Evolutionary conservation across 2,113 vertebrate species (phyloP), one percentile per base, ranked within the genome.

Genomic region (Calidris pygmaea): DNA sequence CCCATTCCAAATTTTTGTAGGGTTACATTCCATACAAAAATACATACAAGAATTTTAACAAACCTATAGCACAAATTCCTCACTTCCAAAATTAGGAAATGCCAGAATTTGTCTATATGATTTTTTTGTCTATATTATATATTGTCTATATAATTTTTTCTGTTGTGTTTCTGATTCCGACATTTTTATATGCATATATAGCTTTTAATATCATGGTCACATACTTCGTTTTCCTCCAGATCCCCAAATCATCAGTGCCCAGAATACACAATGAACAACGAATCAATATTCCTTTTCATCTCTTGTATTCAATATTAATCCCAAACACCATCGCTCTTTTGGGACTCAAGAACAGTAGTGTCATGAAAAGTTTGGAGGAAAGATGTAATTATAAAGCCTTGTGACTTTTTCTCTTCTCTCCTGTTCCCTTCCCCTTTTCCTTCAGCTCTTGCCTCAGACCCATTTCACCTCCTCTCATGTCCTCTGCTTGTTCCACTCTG

Each of bases 201-300:
- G 39, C 10, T 73, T 83, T 93, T 82, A 83, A 66, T 60, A 86
- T 43, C 53, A 56, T 13, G 12, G 67, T 80, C 72, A 83, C 67
- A 80, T 60, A 76, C 23, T 68, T 75, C 2, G 16, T 92, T 92
- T 93, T 83, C 75, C 72, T 76, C 68, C 43, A 63, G 74, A 87
- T 92, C 41, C 17, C 62, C 66, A 92, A 88, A 83, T 75, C 71
- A 47, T 47, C 62, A 60, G 48, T 83, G 67, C 20, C 34, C 55
- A 86, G 89, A 96, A 94, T 76, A 88, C 30, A 23, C 39, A 90
- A 88, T 39, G 58, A 88, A 76, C 20, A 65, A 32, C 12, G 37
- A 63, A 65, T 80, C 79, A 92, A 88, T 86, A 92, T 60, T 73
- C 63, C 39, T 88, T 94, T 86, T 92, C 53, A 83, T 95, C 58